Evolutionary conservation across 2,113 vertebrate species (phyloP).

Genomic region (Paradoxurus hermaphroditus): DNA sequence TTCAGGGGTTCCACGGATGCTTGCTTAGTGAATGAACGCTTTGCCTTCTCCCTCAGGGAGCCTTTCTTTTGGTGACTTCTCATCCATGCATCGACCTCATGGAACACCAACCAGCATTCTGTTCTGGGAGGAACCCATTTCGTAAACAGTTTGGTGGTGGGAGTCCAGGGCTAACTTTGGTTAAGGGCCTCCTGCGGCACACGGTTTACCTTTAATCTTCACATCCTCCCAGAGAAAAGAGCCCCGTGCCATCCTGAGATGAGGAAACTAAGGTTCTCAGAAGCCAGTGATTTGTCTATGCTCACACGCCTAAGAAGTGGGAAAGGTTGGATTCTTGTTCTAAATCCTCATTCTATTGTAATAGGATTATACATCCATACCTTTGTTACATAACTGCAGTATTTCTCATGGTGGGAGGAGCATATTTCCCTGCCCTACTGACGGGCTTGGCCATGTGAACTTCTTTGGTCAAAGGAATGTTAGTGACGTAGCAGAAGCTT

Average conservation of each 20-base stretch:
- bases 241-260: neutral
- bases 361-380: neutral
- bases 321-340: neutral
- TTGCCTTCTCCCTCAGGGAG: neutral
- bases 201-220: neutral
- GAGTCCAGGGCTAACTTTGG: neutral
- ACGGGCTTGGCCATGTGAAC: neutral
- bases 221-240: neutral
- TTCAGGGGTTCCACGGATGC: neutral
- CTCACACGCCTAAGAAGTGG: neutral
- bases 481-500: neutral
- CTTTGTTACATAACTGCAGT: neutral
- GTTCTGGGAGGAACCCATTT: neutral
- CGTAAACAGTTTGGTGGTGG: neutral
- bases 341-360: neutral
- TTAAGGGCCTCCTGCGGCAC: neutral
- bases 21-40: neutral
- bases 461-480: neutral
- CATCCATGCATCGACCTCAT: neutral
- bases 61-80: neutral
- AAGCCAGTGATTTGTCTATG: neutral
- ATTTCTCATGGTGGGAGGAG: neutral
- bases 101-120: neutral
- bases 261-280: slow-evolving; percentile 12
- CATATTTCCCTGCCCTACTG: neutral